Base-by-base conservation (phyloP, 2,113 vertebrate species). In the Calypte anna region DNA sequence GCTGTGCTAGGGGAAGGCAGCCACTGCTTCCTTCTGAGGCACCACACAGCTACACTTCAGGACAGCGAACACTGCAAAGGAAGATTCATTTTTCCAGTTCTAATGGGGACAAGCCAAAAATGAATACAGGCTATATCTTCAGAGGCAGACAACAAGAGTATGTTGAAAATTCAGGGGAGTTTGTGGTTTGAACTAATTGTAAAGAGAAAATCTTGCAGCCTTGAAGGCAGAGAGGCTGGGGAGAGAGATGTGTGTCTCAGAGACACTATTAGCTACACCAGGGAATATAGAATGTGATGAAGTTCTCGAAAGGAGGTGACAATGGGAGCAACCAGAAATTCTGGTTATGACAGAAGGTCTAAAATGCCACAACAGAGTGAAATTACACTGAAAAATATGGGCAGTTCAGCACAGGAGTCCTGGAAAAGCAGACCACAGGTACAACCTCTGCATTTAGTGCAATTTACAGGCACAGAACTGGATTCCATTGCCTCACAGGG, bases 41-140 rank as follows among this genome's bases (percentile, higher is more conserved):
- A 57, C 50, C 76, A 33, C 27, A 55, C 46, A 5, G 12, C 62
- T 50, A 19, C 76, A 27, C 30, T 81, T 24, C 76, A 66, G 46
- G 36, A 30, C 44, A 57, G 23, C 64, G n/a, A 81, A n/a, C n/a
- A 36, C 12, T 0, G 0, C 5, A 6, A 76, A 70, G 51, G 19
- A 70, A 17, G 48, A 70, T 87, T 22, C 8, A 25, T 30, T 86
- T 73, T 50, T 50, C 14, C 19, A 21, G 6, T 86, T 86, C 64
- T 57, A 44, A 62, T 10, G 30, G 27, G 13, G 43, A 31, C 30
- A 54, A 70, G 33, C 14, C 36, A 70, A 51, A 72, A 87, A n/a
- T 68, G 5, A 53, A 72, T 0, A 0, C 36, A 38, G 24, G 27
- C 24, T 92, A 0, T 25, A 44, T 67, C 70, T 92, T 84, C 64